Conservation (phyloP, 2,888 invertebrate genomes). For the Polydrusus tereticollis region DNA sequence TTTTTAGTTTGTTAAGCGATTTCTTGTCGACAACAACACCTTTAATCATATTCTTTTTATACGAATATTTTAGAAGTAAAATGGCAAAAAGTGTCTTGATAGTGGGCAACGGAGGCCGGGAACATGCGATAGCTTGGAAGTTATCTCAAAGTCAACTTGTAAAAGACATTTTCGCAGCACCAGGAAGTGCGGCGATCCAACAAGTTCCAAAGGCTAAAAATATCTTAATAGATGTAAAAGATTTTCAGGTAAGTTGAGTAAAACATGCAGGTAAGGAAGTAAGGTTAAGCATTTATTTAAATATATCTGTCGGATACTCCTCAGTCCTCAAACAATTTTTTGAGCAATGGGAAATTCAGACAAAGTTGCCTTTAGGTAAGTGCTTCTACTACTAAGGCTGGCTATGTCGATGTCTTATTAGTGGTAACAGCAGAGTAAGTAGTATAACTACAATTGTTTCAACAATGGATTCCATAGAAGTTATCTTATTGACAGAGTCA, state of each 20-base stretch:
- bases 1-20: background rate
- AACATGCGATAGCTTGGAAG: conserved; percentile 97
- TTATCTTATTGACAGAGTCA: no score
- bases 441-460: no score
- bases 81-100: conserved; percentile 77
- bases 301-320: background rate
- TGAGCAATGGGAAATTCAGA: no score
- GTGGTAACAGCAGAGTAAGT: no score
- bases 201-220: conserved; percentile 78
- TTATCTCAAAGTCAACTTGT: conserved; percentile 83
- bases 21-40: background rate
- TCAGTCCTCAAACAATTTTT: no score
- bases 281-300: conserved; percentile 10
- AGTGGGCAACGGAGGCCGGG: conserved; percentile 94
- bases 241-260: conserved; percentile 74
- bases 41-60: conserved; percentile 35
- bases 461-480: no score
- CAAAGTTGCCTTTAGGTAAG: no score
- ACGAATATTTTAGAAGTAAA: conserved; percentile 40
- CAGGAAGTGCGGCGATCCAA: conserved; percentile 91
- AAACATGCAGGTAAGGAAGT: background rate
- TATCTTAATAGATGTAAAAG: conserved; percentile 75
- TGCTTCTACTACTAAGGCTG: no score
- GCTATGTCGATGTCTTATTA: no score
- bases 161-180: conserved; percentile 81